Percentiles rank a stretch among this genome's conserved stretches.
Conservation (phyloP, 2,797 vertebrate genomes). For the Characodon lateralis region DNA sequence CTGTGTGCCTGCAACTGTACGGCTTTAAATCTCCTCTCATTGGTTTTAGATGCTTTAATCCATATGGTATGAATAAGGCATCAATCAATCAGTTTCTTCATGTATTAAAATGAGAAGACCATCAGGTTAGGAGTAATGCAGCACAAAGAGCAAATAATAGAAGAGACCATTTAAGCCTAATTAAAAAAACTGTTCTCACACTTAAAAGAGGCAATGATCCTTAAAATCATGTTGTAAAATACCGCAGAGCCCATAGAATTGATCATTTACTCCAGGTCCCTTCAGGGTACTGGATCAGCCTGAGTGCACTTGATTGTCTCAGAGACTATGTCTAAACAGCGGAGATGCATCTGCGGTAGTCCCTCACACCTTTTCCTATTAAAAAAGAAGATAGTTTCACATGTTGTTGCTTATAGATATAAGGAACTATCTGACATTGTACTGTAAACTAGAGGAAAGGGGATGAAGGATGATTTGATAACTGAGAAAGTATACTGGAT, state of each 20-base stretch:
- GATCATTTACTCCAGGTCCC: slow-evolving; percentile 10
- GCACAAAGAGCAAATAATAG: neutral
- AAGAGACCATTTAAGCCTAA: slow-evolving; percentile 2
- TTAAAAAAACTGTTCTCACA: slow-evolving; percentile 22
- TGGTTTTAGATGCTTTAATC: neutral
- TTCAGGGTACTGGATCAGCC: slow-evolving; percentile 24
- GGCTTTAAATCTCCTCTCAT: neutral
- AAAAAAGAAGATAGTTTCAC: slow-evolving; percentile 46
- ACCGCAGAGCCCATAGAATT: neutral
- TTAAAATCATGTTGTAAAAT: slow-evolving; percentile 15
- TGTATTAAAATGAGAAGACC: neutral
- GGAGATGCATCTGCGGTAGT: slow-evolving; percentile 13
- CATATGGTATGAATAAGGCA: neutral
- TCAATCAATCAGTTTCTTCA: neutral
- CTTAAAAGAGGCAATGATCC: slow-evolving; percentile 38
- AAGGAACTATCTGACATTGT: slow-evolving; percentile 13
- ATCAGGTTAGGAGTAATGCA: neutral
- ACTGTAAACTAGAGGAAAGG: slow-evolving; percentile 7
- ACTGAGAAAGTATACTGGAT: no score
- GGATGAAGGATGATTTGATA: neutral
- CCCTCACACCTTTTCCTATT: slow-evolving; percentile 56
- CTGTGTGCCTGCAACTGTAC: neutral
- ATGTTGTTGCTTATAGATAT: no score
- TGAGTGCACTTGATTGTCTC: slow-evolving; percentile 35
- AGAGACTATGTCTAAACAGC: slow-evolving; percentile 53